phyloP scores from a whole-genome alignment of 2,113 vertebrate species.

The Emydura subglobosa region DNA sequence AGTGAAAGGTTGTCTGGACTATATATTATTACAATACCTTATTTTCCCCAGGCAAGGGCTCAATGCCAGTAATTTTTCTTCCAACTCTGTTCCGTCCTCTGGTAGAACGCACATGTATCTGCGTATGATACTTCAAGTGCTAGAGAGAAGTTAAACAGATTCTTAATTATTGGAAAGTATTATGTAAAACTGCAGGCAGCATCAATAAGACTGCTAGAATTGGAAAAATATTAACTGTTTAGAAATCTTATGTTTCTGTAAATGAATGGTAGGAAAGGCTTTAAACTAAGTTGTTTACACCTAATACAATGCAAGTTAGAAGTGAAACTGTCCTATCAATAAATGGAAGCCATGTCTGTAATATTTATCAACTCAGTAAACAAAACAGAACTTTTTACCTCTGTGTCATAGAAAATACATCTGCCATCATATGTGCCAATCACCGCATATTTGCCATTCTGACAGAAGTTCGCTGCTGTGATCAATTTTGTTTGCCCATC shows the following conservation, averaged over 20 bases:
- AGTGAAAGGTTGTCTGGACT: neutral
- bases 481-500: conserved; percentile 97
- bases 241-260: neutral
- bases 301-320: neutral
- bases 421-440: conserved; percentile 98
- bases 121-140: conserved; percentile 98
- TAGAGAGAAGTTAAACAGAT: conserved; percentile 64
- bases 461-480: conserved; percentile 99
- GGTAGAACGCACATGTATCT: conserved; percentile 97
- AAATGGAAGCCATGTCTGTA: neutral
- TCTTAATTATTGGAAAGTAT: neutral
- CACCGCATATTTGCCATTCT: conserved; percentile 97
- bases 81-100: conserved; percentile 96
- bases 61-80: conserved; percentile 98
- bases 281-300: neutral
- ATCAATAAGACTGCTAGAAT: neutral
- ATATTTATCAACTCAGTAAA: neutral
- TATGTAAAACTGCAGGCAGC: neutral
- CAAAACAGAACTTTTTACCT: conserved; percentile 81
- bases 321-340: neutral
- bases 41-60: conserved; percentile 97
- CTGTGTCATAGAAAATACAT: conserved; percentile 99
- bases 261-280: neutral
- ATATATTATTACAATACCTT: conserved; percentile 83
- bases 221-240: neutral